Base-by-base conservation (phyloP, 2,888 invertebrate species). In the Tetragonisca angustula region DNA sequence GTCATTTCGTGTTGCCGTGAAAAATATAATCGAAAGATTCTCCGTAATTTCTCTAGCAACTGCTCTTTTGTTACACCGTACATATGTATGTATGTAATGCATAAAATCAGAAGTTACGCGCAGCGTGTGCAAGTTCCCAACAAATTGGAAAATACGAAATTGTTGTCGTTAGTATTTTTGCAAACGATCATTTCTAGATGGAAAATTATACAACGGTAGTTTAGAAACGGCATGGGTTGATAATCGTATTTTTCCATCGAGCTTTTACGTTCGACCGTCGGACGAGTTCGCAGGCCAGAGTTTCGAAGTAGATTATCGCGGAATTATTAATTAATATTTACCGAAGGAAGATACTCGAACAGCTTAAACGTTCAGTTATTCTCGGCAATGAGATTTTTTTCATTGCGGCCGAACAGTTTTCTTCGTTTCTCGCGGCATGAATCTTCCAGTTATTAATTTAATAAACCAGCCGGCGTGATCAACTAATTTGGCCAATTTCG, bases 401-500 rank as follows among this genome's bases (percentile, higher is more conserved):
- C 27, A 43, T 43, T 11, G 56, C 73, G 17, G 62, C 21, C 32
- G 49, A 15, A 27, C 27, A 27, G 15, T 36, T 64, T 43, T 54
- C 36, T 64, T 68, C 52, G 15, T 81, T 56, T 62, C 54, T 62
- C 54, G 36, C 73, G 19, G 21, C 49, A 52, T 17, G 27, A 69
- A 73, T 80, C 43, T 9, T 68, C 15, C 54, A 9, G 24, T n/a
- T 11, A 50, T 43, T 64, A 36, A 68, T 80, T 80, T 73, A 68
- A 81, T 73, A 36, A 36, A 68, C 17, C 17, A 3, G n/a, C 11
- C 27, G 36, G 56, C 11, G 36, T 81, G 74, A 80, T 81, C 61
- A 49, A 78, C 59, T 78, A 74, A 70, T 78, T 59, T 81, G 36
- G n/a, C 52, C 69, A 67, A 56, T 81, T 73, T 64, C 24, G 50